Percentiles rank a stretch among this genome's conserved stretches.
phyloP scores from a whole-genome alignment of 1,140 invertebrate species.

The Venustaconcha ellipsiformis region DNA sequence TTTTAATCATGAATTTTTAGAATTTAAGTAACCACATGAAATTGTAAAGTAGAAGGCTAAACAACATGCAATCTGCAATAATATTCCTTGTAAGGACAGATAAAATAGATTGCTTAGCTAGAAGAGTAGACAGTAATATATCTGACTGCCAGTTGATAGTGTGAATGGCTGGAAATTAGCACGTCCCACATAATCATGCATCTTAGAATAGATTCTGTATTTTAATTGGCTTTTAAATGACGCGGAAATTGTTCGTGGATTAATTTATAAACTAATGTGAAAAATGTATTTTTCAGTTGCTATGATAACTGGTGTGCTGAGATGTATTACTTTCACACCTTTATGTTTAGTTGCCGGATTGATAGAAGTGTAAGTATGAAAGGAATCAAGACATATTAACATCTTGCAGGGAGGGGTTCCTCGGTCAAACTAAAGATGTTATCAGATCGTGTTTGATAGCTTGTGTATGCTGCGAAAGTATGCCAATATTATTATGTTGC shows the following conservation, averaged over 20 bases:
- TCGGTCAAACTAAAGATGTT: background rate
- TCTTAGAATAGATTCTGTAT: too few species aligned
- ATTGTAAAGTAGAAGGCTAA: too few species aligned
- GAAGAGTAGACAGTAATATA: too few species aligned
- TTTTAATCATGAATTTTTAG: too few species aligned
- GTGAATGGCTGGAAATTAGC: background rate
- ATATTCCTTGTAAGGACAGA: too few species aligned
- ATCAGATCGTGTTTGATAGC: background rate
- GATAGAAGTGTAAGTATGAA: constrained; percentile 82
- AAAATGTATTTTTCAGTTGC: constrained; percentile 78
- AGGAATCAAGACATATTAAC: background rate
- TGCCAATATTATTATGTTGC: too few species aligned
- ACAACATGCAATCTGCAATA: too few species aligned
- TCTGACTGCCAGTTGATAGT: too few species aligned
- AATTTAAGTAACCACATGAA: too few species aligned
- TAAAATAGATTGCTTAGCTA: too few species aligned
- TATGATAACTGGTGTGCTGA: constrained; percentile 87
- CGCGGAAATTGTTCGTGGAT: background rate
- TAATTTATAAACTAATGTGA: constrained; percentile 1
- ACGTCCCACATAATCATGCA: too few species aligned
- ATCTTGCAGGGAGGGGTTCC: background rate
- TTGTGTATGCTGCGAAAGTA: too few species aligned
- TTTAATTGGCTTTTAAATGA: background rate
- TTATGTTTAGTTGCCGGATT: constrained; percentile 85
- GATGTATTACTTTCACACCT: constrained; percentile 80